These are phyloP conservation scores for Nyctereutes procyonoides DNA, from an alignment of 2,113 vertebrate species.

Conservation along the genomic window DNA sequence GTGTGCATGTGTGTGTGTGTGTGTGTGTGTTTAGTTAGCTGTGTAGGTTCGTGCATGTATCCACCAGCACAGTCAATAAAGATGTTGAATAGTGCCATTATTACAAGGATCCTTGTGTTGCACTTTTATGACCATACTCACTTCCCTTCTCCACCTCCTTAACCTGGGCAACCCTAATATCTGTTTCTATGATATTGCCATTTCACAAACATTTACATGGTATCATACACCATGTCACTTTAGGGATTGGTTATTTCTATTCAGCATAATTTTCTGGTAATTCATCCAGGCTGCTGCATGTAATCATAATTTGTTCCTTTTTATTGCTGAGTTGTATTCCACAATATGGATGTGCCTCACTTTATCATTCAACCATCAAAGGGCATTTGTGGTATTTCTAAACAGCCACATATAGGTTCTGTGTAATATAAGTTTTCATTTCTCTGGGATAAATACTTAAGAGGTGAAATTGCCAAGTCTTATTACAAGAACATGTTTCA, in stretches of 20 bases:
- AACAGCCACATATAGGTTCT: background rate
- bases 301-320: background rate
- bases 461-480: background rate
- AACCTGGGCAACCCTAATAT: background rate
- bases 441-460: background rate
- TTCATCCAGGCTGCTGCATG: background rate
- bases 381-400: background rate
- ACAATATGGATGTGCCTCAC: background rate
- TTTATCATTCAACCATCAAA: background rate
- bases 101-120: background rate
- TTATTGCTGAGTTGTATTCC: background rate
- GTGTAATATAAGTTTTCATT: background rate
- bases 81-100: background rate
- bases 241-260: background rate
- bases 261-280: background rate
- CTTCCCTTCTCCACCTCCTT: background rate
- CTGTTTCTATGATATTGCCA: background rate
- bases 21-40: background rate
- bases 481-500: background rate
- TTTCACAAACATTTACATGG: background rate
- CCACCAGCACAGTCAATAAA: background rate
- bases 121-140: background rate
- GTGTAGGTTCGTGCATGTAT: background rate
- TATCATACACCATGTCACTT: background rate
- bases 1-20: background rate